Evolutionary conservation across 2,797 vertebrate genomes (phyloP), one percentile per base, ranked within the genome.

Genomic region (Enteromius argenteus): DNA sequence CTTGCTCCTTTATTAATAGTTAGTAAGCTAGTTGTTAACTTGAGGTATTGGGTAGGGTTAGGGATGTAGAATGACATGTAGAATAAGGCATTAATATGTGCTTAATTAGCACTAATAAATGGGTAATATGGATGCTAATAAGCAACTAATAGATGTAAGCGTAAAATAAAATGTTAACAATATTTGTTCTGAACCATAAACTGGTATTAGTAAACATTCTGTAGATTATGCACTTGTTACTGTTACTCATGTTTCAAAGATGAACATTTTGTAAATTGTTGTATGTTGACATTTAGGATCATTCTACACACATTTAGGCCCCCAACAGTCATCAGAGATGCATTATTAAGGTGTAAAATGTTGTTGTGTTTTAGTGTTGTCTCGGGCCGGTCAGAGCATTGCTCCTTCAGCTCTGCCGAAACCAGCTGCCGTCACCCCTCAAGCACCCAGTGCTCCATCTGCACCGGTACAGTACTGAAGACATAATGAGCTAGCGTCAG

Each of bases 341-440:
- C 60, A 64, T 32, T 27, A 60, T 60, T 64, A 64, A 17, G 14
- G 6, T 64, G 62, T 32, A 6, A 32, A 17, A 64, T 17, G 17
- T 58, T 35, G 0, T 86, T 32, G 27, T 89, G 49, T 88, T 27
- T 71, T 82, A 92, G 91, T 86, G 32, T 90, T 92, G 84, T 89
- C 94, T 9, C 94, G 93, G 17, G 92, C 94, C 5, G 87, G 94
- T 19, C 62, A 35, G 30, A 66, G 62, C 62, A 66, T 30, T 37
- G 83, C 94, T 2, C 85, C 91, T 21, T 21, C 93, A 53, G 56
- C 84, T 19, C 83, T 93, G 2, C 96, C 96, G 93, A 98, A 97
- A 88, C 91, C 95, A 0, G 87, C 95, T 76, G 93, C 94, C 0
- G 83, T 92, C 77, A 94, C 94, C 74, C 91, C 95, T 0, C 86